These are phyloP conservation scores for Rallus crepitans DNA, from an alignment of 2,797 vertebrate genomes.

Conservation along the genomic window DNA sequence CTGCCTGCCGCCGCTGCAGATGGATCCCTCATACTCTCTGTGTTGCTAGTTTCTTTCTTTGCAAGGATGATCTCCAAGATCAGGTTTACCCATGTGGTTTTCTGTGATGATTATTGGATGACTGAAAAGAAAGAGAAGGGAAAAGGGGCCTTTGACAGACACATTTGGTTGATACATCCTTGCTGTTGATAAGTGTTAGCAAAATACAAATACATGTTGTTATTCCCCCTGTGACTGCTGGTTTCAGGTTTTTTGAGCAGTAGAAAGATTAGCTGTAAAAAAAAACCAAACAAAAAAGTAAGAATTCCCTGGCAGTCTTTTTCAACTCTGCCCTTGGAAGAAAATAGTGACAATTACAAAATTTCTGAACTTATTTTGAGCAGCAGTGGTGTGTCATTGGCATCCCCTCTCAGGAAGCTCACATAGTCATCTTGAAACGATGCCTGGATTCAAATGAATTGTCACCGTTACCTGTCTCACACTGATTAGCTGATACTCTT, in stretches of 20 bases:
- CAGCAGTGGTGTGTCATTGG: neutral
- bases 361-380: slow-evolving; percentile 41
- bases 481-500: neutral
- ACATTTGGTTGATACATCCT: neutral
- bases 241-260: slow-evolving; percentile 24
- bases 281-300: neutral
- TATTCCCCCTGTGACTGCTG: neutral
- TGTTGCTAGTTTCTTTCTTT: neutral
- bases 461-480: neutral
- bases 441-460: neutral
- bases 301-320: neutral
- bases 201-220: neutral
- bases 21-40: neutral
- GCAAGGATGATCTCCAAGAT: neutral
- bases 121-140: neutral
- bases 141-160: neutral
- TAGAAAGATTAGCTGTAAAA: neutral
- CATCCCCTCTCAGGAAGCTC: neutral
- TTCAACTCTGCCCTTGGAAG: slow-evolving; percentile 42
- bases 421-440: neutral
- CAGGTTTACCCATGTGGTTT: neutral
- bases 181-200: neutral
- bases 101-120: neutral
- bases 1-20: slow-evolving; percentile 19
- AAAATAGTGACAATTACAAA: slow-evolving; percentile 18